Percentiles rank a stretch among this genome's conserved stretches.
These are phyloP conservation scores for Popillia japonica DNA, from an alignment of 1,140 invertebrate genomes.

Conservation along the genomic window DNA sequence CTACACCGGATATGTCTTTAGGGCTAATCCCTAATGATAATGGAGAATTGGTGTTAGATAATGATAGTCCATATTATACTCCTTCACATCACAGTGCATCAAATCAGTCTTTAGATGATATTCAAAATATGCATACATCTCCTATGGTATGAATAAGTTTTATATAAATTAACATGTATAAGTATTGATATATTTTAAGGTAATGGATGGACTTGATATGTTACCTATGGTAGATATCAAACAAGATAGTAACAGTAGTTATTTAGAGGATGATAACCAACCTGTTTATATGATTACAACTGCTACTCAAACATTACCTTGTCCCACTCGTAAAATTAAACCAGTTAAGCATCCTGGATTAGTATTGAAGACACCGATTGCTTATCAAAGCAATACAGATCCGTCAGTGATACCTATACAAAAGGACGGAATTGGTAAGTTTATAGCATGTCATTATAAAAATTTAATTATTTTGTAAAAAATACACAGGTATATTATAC, in stretches of 20 bases:
- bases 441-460: no score
- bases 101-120: slow-evolving; percentile 67
- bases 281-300: slow-evolving; percentile 64
- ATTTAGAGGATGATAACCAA: slow-evolving; percentile 57
- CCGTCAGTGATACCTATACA: slow-evolving; percentile 80
- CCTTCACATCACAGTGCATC: slow-evolving; percentile 61
- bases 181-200: slow-evolving; percentile 41
- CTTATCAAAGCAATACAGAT: slow-evolving; percentile 81
- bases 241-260: slow-evolving; percentile 59
- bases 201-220: slow-evolving; percentile 58
- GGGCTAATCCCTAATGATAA: slow-evolving; percentile 55
- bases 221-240: slow-evolving; percentile 57
- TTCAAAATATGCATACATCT: slow-evolving; percentile 65
- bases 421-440: slow-evolving; percentile 83
- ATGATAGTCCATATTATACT: slow-evolving; percentile 67
- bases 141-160: slow-evolving; percentile 63
- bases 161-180: slow-evolving; percentile 59
- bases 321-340: slow-evolving; percentile 73
- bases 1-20: slow-evolving; percentile 63
- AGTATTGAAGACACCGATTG: slow-evolving; percentile 80
- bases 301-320: slow-evolving; percentile 64
- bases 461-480: neutral
- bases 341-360: slow-evolving; percentile 78
- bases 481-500: neutral
- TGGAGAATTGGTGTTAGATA: slow-evolving; percentile 63